These are phyloP conservation scores for Zosterops pallidus DNA, from an alignment of 2,113 vertebrate genomes.

Conservation along the genomic window DNA sequence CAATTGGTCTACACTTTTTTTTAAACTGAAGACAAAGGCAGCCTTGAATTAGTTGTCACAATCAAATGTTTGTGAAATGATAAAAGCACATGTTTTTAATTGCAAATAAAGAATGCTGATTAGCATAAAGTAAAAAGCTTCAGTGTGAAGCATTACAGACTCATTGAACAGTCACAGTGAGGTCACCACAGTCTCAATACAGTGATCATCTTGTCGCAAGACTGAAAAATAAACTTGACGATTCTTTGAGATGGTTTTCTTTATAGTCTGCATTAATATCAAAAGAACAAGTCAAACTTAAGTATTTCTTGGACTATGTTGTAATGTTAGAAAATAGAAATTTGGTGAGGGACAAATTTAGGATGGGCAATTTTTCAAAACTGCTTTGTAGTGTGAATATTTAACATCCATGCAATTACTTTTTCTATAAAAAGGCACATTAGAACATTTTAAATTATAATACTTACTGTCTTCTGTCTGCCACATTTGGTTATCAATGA, in stretches of 20 bases:
- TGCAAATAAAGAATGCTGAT: conserved; percentile 57
- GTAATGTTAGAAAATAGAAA: conserved; percentile 42
- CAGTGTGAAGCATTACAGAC: conserved; percentile 40
- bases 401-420: conserved; percentile 49
- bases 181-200: conserved; percentile 48
- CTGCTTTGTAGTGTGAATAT: conserved; percentile 34
- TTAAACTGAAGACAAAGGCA: conserved; percentile 56
- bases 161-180: conserved; percentile 55
- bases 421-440: conserved; percentile 51
- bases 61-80: conserved; percentile 73
- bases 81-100: conserved; percentile 63
- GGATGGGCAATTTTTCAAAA: conserved; percentile 39
- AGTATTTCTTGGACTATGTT: conserved; percentile 20
- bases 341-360: conserved; percentile 34
- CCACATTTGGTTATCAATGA: conserved; percentile 12
- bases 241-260: conserved; percentile 43
- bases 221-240: conserved; percentile 64
- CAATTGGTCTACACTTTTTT: conserved; percentile 36
- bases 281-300: conserved; percentile 17
- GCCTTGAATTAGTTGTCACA: conserved; percentile 68
- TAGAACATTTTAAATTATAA: conserved; percentile 44
- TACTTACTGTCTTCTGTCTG: conserved; percentile 42
- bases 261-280: conserved; percentile 47
- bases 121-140: conserved; percentile 66
- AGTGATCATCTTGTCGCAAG: conserved; percentile 59